phyloP scores from a whole-genome alignment of 2,797 vertebrate genomes.

The Tadarida brasiliensis region DNA sequence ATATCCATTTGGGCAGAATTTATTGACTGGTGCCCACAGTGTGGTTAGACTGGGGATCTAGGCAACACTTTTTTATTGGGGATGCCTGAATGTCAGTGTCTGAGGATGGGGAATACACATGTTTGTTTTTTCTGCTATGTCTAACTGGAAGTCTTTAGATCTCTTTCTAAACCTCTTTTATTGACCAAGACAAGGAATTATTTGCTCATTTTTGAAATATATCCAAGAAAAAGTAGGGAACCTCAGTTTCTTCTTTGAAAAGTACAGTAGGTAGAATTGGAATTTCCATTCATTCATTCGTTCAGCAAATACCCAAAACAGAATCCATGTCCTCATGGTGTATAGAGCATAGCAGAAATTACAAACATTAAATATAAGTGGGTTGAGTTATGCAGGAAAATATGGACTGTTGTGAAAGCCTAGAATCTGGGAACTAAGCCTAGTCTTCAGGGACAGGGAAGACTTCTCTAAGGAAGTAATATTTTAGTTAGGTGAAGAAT shows the following conservation, averaged over 20 bases:
- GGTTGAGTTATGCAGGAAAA: background rate
- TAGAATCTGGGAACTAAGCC: background rate
- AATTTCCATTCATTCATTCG: background rate
- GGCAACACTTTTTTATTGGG: background rate
- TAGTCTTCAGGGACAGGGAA: background rate
- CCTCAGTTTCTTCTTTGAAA: conserved; percentile 18
- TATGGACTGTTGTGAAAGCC: background rate
- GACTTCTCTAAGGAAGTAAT: conserved; percentile 8
- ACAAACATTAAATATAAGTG: background rate
- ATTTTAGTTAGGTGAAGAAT: conserved; percentile 22
- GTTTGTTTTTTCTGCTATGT: background rate
- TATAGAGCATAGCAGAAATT: background rate
- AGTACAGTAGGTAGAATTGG: background rate
- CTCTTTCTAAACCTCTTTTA: conserved; percentile 5
- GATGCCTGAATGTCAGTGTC: background rate
- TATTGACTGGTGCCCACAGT: background rate
- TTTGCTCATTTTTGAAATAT: conserved; percentile 39
- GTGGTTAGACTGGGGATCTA: background rate
- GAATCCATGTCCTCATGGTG: background rate
- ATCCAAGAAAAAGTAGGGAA: background rate
- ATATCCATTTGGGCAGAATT: background rate
- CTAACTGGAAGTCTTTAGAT: background rate
- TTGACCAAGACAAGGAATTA: background rate
- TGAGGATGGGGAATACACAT: background rate
- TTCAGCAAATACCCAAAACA: background rate